Percentiles rank a stretch among this genome's conserved stretches.
Evolutionary conservation across 2,888 invertebrate genomes (phyloP).

Genomic region (Xylota sylvarum): DNA sequence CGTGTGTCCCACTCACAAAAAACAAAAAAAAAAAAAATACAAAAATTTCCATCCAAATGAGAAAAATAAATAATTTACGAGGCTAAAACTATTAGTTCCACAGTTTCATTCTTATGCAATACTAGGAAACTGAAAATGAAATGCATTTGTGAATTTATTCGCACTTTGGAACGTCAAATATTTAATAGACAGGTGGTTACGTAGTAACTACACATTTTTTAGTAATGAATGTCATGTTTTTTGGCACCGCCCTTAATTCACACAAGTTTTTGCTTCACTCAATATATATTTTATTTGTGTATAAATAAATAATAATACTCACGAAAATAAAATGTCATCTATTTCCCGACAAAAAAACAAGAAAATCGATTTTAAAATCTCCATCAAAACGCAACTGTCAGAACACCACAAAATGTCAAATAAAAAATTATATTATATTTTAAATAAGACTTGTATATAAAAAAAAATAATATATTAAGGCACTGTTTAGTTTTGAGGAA

Average conservation of each 20-base stretch:
- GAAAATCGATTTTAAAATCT: conserved; percentile 69
- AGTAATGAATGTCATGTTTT: too few species aligned
- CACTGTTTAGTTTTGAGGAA: conserved; percentile 19
- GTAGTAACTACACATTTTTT: background rate
- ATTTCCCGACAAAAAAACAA: conserved; percentile 51
- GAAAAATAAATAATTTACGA: background rate
- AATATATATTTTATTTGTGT: background rate
- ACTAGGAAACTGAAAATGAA: background rate
- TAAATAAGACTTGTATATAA: conserved; percentile 1
- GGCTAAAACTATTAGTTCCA: background rate
- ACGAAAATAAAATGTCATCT: conserved; percentile 57
- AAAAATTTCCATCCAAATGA: background rate
- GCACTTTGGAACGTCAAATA: conserved; percentile 14
- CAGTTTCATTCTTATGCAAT: conserved; percentile 14
- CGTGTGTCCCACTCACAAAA: too few species aligned
- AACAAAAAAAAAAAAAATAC: too few species aligned
- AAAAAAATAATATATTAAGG: conserved; percentile 28
- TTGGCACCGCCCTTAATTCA: background rate
- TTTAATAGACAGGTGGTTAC: background rate
- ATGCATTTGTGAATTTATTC: background rate
- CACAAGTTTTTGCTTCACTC: conserved; percentile 35
- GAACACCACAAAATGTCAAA: conserved; percentile 11
- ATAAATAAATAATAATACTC: conserved; percentile 33
- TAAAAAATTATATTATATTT: background rate
- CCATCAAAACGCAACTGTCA: background rate